phyloP scores from a whole-genome alignment of 2,888 invertebrate species.

The Sinhomidia bicolor region DNA sequence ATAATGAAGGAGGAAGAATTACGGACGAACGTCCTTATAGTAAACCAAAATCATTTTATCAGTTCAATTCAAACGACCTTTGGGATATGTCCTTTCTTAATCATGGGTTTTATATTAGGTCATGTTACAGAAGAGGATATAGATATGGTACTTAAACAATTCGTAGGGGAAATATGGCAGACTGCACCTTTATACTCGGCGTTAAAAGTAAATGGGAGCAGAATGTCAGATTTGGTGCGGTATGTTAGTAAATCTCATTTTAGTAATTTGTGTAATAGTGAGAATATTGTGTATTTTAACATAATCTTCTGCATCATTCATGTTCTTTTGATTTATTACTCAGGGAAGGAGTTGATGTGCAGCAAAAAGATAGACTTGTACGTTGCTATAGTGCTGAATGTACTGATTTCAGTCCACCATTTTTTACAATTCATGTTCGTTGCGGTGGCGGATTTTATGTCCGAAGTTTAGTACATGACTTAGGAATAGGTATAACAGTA shows the following conservation, averaged over 20 bases:
- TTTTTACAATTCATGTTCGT: conserved; percentile 77
- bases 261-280: neutral
- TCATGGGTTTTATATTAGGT: conserved; percentile 68
- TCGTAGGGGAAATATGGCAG: conserved; percentile 80
- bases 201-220: conserved; percentile 77
- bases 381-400: conserved; percentile 79
- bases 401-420: conserved; percentile 78
- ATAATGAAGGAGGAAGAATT: conserved; percentile 80
- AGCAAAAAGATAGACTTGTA: conserved; percentile 78
- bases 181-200: conserved; percentile 80
- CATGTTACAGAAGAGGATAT: conserved; percentile 79
- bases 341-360: conserved; percentile 78
- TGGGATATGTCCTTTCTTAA: neutral
- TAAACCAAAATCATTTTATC: conserved; percentile 61
- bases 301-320: too few relatives aligned
- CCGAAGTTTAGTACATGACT: conserved; percentile 77
- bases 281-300: too few relatives aligned
- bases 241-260: conserved; percentile 49
- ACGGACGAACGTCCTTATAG: conserved; percentile 79
- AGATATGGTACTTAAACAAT: conserved; percentile 73
- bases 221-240: conserved; percentile 80
- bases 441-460: conserved; percentile 79
- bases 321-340: neutral
- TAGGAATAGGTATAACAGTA: conserved; percentile 74
- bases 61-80: neutral